Evolutionary conservation across 2,797 vertebrate genomes (phyloP).

Genomic region (Masticophis lateralis): DNA sequence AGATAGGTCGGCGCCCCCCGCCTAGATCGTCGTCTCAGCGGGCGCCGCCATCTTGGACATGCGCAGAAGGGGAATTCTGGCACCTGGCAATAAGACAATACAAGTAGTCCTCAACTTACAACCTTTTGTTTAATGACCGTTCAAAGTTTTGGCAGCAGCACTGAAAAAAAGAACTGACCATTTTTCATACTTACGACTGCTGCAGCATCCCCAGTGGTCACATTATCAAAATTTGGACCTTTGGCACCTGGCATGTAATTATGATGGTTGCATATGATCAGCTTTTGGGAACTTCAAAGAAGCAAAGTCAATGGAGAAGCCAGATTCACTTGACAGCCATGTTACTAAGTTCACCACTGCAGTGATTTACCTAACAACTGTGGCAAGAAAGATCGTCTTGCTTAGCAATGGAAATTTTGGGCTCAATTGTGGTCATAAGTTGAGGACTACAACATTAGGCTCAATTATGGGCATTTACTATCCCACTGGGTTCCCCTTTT

Average conservation of each 20-base stretch:
- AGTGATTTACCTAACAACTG: not conserved
- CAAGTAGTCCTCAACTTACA: not conserved
- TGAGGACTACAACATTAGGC: not conserved
- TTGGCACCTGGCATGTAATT: not conserved
- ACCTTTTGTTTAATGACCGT: not conserved
- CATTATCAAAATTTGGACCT: not conserved
- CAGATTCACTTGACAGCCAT: not conserved
- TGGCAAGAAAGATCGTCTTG: not conserved
- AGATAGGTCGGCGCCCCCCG: too few relatives aligned
- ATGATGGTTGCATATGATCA: not conserved
- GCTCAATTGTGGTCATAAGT: not conserved
- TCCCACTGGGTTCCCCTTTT: not conserved
- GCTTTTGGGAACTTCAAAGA: not conserved
- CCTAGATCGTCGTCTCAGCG: too few relatives aligned
- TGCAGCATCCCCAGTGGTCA: too few relatives aligned
- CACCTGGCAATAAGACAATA: not conserved
- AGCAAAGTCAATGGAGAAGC: not conserved
- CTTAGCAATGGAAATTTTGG: not conserved
- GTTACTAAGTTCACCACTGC: not conserved
- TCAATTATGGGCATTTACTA: not conserved
- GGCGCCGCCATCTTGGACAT: too few relatives aligned
- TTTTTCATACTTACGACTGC: not conserved
- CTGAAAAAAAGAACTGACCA: not conserved
- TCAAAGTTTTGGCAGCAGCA: not conserved
- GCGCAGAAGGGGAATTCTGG: too few relatives aligned